These are phyloP conservation scores for Dendrolimus houi DNA, from an alignment of 2,888 invertebrate species.

Conservation along the genomic window DNA sequence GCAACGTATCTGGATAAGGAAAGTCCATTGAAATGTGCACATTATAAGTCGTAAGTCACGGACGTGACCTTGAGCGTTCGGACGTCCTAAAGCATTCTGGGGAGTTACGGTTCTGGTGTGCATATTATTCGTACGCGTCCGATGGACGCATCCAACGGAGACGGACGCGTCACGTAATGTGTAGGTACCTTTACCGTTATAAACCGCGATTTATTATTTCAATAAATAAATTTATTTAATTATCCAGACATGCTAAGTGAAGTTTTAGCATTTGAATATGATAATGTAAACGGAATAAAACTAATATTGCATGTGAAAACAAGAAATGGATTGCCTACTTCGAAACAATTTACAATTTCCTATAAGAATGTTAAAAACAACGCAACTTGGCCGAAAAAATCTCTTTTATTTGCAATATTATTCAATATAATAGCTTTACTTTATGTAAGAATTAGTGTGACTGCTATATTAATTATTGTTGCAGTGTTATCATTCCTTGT, in stretches of 20 bases:
- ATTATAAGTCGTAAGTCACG: too few species aligned
- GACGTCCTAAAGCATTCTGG: too few species aligned
- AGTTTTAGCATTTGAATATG: slow-evolving; percentile 29
- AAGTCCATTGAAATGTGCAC: too few species aligned
- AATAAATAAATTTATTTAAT: too few species aligned
- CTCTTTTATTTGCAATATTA: slow-evolving; percentile 44
- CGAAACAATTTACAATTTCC: slow-evolving; percentile 50
- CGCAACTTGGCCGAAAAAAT: slow-evolving; percentile 38
- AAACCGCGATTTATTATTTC: too few species aligned
- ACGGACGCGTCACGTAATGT: too few species aligned
- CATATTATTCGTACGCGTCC: too few species aligned
- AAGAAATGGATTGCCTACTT: slow-evolving; percentile 37
- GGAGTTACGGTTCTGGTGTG: too few species aligned
- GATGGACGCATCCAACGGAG: too few species aligned
- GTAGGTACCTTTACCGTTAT: too few species aligned
- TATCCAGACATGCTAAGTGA: slow-evolving; percentile 11
- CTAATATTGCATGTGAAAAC: slow-evolving; percentile 39
- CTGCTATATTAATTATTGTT: slow-evolving; percentile 40
- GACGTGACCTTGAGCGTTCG: too few species aligned
- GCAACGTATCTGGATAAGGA: too few species aligned
- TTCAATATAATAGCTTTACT: slow-evolving; percentile 47
- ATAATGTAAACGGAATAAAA: slow-evolving; percentile 59
- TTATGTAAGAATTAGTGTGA: slow-evolving; percentile 49
- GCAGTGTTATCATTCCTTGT: slow-evolving; percentile 46
- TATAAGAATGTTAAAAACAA: slow-evolving; percentile 42